Percentiles rank a stretch among this genome's conserved stretches.
Evolutionary conservation across 2,797 vertebrate species (phyloP).

Genomic region (Cynodonichthys magdalenae): DNA sequence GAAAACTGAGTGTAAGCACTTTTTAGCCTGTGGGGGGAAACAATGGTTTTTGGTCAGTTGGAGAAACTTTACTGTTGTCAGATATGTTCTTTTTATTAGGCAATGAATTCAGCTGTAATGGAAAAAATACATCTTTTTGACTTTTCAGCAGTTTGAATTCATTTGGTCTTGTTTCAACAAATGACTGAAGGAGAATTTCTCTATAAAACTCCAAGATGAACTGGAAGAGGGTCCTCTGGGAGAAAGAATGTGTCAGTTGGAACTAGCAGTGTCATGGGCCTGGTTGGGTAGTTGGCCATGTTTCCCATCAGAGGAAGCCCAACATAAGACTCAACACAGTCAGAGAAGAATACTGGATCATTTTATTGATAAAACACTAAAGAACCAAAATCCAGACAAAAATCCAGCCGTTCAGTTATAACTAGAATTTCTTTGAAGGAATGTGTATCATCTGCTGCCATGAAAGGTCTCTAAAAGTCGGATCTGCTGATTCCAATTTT

Average conservation of each 20-base stretch:
- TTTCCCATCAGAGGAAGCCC: too few species aligned
- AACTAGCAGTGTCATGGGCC: too few species aligned
- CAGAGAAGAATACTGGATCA: too few species aligned
- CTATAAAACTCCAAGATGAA: constrained; percentile 8
- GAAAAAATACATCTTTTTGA: constrained; percentile 31
- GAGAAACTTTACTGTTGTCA: constrained; percentile 41
- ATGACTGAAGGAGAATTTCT: constrained; percentile 10
- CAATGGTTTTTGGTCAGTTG: constrained; percentile 56
- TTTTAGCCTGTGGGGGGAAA: constrained; percentile 51
- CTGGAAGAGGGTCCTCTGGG: constrained; percentile 12
- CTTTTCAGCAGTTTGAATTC: constrained; percentile 35
- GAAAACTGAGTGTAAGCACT: constrained; percentile 73
- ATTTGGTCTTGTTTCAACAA: constrained; percentile 28
- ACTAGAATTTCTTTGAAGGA: too few species aligned
- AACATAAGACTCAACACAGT: too few species aligned
- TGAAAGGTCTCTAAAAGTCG: too few species aligned
- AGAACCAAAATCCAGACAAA: too few species aligned
- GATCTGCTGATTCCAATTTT: too few species aligned
- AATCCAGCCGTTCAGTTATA: too few species aligned
- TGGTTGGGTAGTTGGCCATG: too few species aligned
- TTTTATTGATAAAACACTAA: too few species aligned
- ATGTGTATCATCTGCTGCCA: too few species aligned
- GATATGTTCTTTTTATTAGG: constrained; percentile 60
- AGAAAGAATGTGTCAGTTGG: neutral
- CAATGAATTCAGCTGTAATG: constrained; percentile 34